These are phyloP conservation scores for Crenichthys baileyi DNA, from an alignment of 2,797 vertebrate species.

Conservation along the genomic window DNA sequence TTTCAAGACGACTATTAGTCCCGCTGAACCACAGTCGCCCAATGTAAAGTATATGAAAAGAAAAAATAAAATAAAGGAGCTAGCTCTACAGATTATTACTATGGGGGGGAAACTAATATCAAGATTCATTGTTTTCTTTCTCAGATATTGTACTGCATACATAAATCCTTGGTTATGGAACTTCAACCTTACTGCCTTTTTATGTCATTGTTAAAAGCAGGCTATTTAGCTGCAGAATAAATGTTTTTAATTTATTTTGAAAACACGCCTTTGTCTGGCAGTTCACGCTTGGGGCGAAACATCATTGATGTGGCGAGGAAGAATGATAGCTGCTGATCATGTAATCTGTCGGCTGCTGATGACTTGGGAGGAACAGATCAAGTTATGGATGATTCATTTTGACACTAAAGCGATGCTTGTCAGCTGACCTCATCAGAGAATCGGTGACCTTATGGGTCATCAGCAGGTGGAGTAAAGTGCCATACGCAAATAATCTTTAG, in stretches of 20 bases:
- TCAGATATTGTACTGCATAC: background rate
- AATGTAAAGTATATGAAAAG: background rate
- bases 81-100: background rate
- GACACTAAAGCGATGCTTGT: constrained; percentile 54
- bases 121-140: background rate
- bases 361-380: constrained; percentile 61
- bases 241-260: constrained; percentile 56
- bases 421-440: constrained; percentile 38
- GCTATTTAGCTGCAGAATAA: constrained; percentile 53
- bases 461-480: constrained; percentile 6
- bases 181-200: constrained; percentile 7
- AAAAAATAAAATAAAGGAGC: constrained; percentile 1
- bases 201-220: constrained; percentile 6
- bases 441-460: constrained; percentile 26
- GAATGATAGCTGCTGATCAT: constrained; percentile 62
- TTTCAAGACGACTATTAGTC: background rate
- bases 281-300: constrained; percentile 39
- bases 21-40: background rate
- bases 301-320: constrained; percentile 32
- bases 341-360: constrained; percentile 54
- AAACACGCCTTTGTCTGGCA: constrained; percentile 29
- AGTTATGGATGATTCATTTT: constrained; percentile 69
- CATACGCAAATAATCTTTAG: constrained; percentile 9
- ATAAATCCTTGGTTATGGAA: constrained; percentile 1
- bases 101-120: background rate